phyloP scores from a whole-genome alignment of 2,888 invertebrate genomes.

The Eulithis testata region DNA sequence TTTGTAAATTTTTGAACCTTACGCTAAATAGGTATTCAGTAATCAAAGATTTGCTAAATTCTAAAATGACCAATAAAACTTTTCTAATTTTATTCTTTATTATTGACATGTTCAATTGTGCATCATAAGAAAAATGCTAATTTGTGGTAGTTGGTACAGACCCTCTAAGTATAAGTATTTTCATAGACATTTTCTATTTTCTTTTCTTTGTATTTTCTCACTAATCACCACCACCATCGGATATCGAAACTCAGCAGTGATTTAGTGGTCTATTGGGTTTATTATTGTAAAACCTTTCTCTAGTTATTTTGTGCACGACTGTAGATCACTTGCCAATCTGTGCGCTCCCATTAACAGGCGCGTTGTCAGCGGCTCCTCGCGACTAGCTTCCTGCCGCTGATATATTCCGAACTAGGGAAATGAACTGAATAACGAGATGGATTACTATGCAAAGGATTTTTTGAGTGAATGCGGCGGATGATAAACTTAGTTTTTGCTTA shows the following conservation, averaged over 20 bases:
- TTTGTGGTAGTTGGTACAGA: no score
- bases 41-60: no score
- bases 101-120: no score
- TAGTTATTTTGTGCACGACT: conserved; percentile 32
- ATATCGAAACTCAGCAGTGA: not conserved
- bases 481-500: conserved; percentile 30
- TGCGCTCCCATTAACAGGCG: conserved; percentile 59
- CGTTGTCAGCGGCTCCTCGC: conserved; percentile 64
- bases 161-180: no score
- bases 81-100: no score
- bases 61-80: no score
- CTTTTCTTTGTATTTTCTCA: no score
- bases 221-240: not conserved
- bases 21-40: no score
- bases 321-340: conserved; percentile 61
- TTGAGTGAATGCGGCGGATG: conserved; percentile 39
- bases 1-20: not conserved
- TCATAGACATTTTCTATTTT: no score
- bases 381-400: conserved; percentile 61
- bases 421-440: conserved; percentile 51
- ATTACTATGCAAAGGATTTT: conserved; percentile 45
- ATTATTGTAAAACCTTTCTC: conserved; percentile 3
- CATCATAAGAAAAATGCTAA: no score
- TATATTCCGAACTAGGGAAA: conserved; percentile 59
- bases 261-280: not conserved